These are phyloP conservation scores for Synergus umbraculus DNA, from an alignment of 2,888 invertebrate species.

Conservation along the genomic window DNA sequence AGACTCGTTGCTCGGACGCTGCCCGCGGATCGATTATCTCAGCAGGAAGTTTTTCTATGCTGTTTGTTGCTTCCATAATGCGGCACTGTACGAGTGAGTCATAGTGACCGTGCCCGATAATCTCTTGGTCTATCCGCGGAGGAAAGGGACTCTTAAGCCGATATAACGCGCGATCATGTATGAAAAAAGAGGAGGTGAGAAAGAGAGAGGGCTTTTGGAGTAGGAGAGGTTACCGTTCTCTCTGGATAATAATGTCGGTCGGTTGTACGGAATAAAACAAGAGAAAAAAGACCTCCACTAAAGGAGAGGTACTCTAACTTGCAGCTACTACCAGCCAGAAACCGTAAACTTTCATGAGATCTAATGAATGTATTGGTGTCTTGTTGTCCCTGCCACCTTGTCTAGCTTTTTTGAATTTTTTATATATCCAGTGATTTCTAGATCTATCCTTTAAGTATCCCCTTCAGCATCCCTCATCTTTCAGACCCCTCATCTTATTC, in stretches of 20 bases:
- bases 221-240: conserved; percentile 39
- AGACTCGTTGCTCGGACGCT: conserved; percentile 26
- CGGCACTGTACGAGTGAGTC: conserved; percentile 20
- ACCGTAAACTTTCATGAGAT: conserved; percentile 22
- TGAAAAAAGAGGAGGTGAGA: not conserved
- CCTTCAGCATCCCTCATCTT: too few relatives aligned
- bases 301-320: conserved; percentile 9
- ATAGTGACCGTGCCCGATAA: conserved; percentile 16
- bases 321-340: conserved; percentile 6
- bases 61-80: conserved; percentile 34
- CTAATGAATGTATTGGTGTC: not conserved
- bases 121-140: conserved; percentile 7
- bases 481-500: too few relatives aligned
- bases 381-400: not conserved
- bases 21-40: conserved; percentile 31
- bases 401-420: too few relatives aligned
- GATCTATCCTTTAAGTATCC: too few relatives aligned
- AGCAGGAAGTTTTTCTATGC: conserved; percentile 21
- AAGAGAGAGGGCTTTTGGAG: conserved; percentile 13
- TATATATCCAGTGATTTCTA: too few relatives aligned
- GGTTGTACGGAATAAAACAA: conserved; percentile 10
- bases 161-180: conserved; percentile 21
- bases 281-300: conserved; percentile 26
- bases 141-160: conserved; percentile 23
- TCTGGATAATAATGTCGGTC: not conserved